phyloP scores from a whole-genome alignment of 2,113 vertebrate genomes.

The Rhynchopsitta pachyrhyncha region DNA sequence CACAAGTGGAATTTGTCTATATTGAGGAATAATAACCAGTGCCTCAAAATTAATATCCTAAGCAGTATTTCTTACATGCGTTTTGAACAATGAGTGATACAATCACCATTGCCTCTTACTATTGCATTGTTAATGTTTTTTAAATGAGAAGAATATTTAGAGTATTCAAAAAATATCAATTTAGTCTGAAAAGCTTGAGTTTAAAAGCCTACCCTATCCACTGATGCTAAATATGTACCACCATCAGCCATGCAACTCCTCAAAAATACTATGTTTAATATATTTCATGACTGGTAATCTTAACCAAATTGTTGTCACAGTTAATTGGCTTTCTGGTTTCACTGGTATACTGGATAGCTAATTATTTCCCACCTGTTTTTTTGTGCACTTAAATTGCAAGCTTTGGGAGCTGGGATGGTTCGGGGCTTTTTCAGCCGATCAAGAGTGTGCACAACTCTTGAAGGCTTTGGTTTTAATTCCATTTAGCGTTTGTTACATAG shows the following conservation, averaged over 20 bases:
- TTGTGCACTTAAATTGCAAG: slow-evolving; percentile 48
- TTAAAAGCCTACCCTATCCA: background rate
- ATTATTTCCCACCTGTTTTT: background rate
- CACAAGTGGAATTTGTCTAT: background rate
- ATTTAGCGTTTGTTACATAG: background rate
- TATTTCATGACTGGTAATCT: background rate
- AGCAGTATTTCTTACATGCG: background rate
- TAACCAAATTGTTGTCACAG: slow-evolving; percentile 6
- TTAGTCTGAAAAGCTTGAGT: background rate
- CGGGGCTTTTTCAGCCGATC: background rate
- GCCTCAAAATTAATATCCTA: background rate
- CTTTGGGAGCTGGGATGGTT: background rate
- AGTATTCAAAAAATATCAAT: background rate
- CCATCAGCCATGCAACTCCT: background rate
- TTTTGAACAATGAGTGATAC: background rate
- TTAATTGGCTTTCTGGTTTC: slow-evolving; percentile 57
- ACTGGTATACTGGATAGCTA: background rate
- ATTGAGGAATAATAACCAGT: background rate
- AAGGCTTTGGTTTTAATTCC: background rate
- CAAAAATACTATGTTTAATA: background rate
- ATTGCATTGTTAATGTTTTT: background rate
- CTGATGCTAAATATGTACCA: background rate
- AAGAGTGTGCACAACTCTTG: background rate
- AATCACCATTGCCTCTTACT: background rate
- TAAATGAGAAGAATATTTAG: background rate